phyloP scores from a whole-genome alignment of 2,797 vertebrate genomes.

The Paedocypris micromegethes region DNA sequence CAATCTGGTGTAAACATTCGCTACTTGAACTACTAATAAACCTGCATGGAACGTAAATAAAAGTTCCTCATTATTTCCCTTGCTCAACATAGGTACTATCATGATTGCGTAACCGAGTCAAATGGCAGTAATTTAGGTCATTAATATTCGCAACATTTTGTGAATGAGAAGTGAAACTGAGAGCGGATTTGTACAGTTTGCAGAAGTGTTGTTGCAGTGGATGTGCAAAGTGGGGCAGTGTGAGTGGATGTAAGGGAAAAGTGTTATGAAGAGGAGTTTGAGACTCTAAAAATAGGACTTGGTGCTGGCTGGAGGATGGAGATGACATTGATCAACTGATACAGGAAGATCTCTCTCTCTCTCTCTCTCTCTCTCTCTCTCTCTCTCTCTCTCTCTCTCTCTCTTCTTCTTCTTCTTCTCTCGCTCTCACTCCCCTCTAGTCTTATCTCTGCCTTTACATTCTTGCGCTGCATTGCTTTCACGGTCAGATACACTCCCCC shows the following conservation, averaged over 20 bases:
- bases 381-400: not conserved
- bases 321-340: slow-evolving; percentile 57
- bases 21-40: no score
- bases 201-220: not conserved
- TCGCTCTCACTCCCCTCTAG: not conserved
- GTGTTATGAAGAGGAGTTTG: slow-evolving; percentile 29
- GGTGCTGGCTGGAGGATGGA: slow-evolving; percentile 48
- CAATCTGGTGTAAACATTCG: no score
- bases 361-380: slow-evolving; percentile 8
- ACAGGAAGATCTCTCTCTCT: slow-evolving; percentile 31
- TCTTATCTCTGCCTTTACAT: slow-evolving; percentile 21
- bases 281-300: slow-evolving; percentile 49
- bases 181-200: slow-evolving; percentile 9
- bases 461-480: slow-evolving; percentile 27
- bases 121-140: no score
- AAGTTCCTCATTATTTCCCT: no score
- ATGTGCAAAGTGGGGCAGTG: not conserved
- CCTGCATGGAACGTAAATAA: no score
- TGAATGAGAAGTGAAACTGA: slow-evolving; percentile 5
- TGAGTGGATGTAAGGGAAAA: slow-evolving; percentile 18
- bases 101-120: no score
- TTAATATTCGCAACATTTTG: not conserved
- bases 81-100: no score
- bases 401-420: slow-evolving; percentile 10
- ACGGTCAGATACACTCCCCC: slow-evolving; percentile 28